Base-by-base conservation (phyloP, 2,888 invertebrate genomes). In the Protonemura montana region DNA sequence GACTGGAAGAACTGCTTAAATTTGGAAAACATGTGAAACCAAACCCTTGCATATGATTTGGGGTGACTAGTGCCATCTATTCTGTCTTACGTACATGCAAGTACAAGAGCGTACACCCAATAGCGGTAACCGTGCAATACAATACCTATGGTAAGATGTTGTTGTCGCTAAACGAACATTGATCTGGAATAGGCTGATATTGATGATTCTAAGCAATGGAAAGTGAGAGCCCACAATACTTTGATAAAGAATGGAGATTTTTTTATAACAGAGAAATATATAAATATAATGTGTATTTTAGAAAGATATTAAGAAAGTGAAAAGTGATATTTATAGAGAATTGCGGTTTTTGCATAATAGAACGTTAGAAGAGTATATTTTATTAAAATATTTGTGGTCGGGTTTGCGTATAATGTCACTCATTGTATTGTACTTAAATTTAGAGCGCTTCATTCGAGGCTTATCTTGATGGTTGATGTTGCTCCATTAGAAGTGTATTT, bases 191-290 rank as follows among this genome's bases (percentile, higher is more conserved):
- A 87, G 87, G 87, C 86, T 86, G 86, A 85, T 82, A 41, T 59
- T 21, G 59, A 59, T 59, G 81, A 82, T 82, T 81, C 30, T 85
- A 41, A 85, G 84, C 76, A 76, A 41, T 81, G 85, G 85, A 85
- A 81, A 82, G 27, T 83, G 83, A 78, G 82, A 85, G 29, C n/a
- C 85, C 82, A 82, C 80, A 86, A 87, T 82, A 86, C 86, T 87
- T 87, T 87, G 87, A 87, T 87, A 87, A 86, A 82, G 87, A 87
- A 87, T 86, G 87, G 87, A 83, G 87, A 86, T 86, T 87, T 87
- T 84, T 87, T 86, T 87, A 87, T 86, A 87, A 59, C 80, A 87
- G 84, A 87, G 86, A 87, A 85, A 85, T 84, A 87, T 84, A 76
- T 81, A 81, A 30, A 81, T 81, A 84, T 42, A 83, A 84, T 76